Percentiles rank a stretch among this genome's conserved stretches.
phyloP scores from a whole-genome alignment of 2,797 vertebrate species.

The Gymnoscopelus braueri region DNA sequence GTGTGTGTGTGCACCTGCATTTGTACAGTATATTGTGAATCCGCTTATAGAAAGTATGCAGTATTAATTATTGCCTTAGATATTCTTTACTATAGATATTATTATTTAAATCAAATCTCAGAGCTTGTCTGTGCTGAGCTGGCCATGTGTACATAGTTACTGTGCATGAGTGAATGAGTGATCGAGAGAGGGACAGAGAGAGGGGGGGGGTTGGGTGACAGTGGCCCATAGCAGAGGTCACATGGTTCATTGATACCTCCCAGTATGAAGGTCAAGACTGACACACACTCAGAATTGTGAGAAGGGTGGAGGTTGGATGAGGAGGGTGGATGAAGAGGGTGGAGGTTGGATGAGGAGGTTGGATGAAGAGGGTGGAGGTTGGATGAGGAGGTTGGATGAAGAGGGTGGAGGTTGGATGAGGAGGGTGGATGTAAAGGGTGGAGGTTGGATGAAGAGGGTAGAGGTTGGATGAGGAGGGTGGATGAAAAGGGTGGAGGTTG shows the following conservation, averaged over 20 bases:
- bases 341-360: conserved; percentile 40
- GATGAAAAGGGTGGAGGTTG: conserved; percentile 50
- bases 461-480: conserved; percentile 40
- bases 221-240: conserved; percentile 69
- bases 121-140: no score
- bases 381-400: conserved; percentile 38
- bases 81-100: no score
- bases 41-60: no score
- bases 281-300: conserved; percentile 35
- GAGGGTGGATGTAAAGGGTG: no score
- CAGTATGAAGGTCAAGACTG: conserved; percentile 81
- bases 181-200: conserved; percentile 4
- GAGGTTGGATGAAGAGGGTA: conserved; percentile 45
- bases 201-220: conserved; percentile 39
- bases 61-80: no score
- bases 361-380: conserved; percentile 48
- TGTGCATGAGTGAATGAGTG: conserved; percentile 4
- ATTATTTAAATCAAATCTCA: no score
- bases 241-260: conserved; percentile 75
- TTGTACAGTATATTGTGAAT: no score
- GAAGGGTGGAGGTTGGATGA: conserved; percentile 51
- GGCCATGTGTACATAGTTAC: background rate
- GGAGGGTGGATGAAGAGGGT: conserved; percentile 42
- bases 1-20: background rate
- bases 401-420: conserved; percentile 48